Evolutionary conservation across 2,888 invertebrate genomes (phyloP).

Genomic region (Panzeria rudis): DNA sequence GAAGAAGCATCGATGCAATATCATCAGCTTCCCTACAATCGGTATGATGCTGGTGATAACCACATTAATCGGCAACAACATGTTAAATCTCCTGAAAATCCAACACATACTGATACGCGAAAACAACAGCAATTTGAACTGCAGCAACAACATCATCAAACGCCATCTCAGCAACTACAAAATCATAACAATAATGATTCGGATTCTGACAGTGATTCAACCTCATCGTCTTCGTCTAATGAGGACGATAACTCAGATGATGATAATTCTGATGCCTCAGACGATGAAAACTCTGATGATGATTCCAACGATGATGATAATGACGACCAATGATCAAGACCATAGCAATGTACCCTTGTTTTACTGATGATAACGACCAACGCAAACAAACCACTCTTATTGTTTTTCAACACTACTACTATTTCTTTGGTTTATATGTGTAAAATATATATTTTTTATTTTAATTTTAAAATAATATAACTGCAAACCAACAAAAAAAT

Average conservation of each 20-base stretch:
- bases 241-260: conserved; percentile 77
- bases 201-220: conserved; percentile 76
- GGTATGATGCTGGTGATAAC: conserved; percentile 45
- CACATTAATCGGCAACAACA: conserved; percentile 69
- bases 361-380: conserved; percentile 77
- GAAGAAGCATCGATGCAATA: conserved; percentile 33
- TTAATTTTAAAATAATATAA: conserved; percentile 66
- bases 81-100: conserved; percentile 60
- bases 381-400: conserved; percentile 64
- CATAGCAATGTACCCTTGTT: conserved; percentile 69
- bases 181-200: conserved; percentile 69
- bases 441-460: conserved; percentile 70
- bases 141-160: conserved; percentile 56
- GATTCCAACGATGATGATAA: conserved; percentile 76
- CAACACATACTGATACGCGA: conserved; percentile 39
- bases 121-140: conserved; percentile 59
- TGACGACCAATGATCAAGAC: conserved; percentile 71
- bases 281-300: conserved; percentile 73
- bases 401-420: conserved; percentile 72
- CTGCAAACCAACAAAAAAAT: conserved; percentile 67
- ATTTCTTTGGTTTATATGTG: conserved; percentile 74
- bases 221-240: conserved; percentile 78
- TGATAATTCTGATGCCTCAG: conserved; percentile 71
- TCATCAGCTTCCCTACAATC: conserved; percentile 39
- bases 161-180: conserved; percentile 68